A percentile compares a stretch with the other conserved stretches of the same genome.
Evolutionary conservation across 2,797 vertebrate species (phyloP).

Genomic region (Netta rufina): DNA sequence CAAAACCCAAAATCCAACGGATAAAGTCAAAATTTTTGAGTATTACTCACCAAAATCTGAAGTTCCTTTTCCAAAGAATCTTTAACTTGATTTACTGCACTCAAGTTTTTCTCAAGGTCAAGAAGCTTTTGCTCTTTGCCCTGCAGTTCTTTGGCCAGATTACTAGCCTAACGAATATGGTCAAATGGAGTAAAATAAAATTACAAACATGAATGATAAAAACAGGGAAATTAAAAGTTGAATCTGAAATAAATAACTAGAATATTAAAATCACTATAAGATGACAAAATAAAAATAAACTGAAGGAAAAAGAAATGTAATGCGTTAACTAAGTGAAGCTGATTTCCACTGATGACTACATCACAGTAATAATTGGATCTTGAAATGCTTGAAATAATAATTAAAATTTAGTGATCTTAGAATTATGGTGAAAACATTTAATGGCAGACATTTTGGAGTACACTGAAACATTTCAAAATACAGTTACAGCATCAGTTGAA

Average conservation of each 20-base stretch:
- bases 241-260: conserved; percentile 28
- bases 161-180: conserved; percentile 81
- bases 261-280: conserved; percentile 28
- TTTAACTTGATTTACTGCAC: conserved; percentile 83
- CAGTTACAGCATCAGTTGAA: not conserved
- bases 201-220: conserved; percentile 52
- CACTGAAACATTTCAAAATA: not conserved
- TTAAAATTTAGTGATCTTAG: not conserved
- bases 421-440: not conserved
- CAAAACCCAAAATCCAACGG: conserved; percentile 24
- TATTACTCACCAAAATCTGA: conserved; percentile 86
- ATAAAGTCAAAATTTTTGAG: not conserved
- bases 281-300: not conserved
- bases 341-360: conserved; percentile 4
- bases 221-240: conserved; percentile 45
- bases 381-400: not conserved
- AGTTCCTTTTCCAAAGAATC: conserved; percentile 86
- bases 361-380: not conserved
- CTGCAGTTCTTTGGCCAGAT: conserved; percentile 85
- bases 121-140: conserved; percentile 83
- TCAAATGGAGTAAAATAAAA: conserved; percentile 63
- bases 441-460: not conserved
- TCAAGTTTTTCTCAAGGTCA: conserved; percentile 84
- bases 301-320: conserved; percentile 9
- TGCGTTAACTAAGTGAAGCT: not conserved